phyloP scores from a whole-genome alignment of 2,113 vertebrate species.

The Taurulus bubalis region DNA sequence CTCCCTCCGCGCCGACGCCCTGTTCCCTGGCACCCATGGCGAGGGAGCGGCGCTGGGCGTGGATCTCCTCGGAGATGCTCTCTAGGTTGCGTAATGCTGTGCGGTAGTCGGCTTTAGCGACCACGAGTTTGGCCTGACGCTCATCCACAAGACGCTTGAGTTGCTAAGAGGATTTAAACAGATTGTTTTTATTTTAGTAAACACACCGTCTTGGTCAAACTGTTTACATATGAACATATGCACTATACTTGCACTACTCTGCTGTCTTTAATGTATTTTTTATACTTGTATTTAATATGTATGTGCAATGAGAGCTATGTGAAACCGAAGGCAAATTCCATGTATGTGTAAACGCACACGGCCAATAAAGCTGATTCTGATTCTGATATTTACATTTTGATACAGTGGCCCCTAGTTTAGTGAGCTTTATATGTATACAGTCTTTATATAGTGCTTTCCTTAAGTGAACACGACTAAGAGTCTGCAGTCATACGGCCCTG shows the following conservation, averaged over 20 bases:
- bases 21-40: constrained; percentile 91
- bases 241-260: too few relatives aligned
- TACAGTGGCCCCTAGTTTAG: background rate
- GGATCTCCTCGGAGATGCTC: constrained; percentile 98
- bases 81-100: constrained; percentile 92
- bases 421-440: background rate
- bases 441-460: background rate
- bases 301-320: too few relatives aligned
- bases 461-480: background rate
- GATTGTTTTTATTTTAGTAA: background rate
- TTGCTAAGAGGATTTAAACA: constrained; percentile 83
- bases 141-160: constrained; percentile 93
- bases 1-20: constrained; percentile 91
- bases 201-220: background rate
- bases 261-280: too few relatives aligned
- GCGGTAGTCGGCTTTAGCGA: constrained; percentile 93
- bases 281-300: too few relatives aligned
- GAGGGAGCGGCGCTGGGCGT: constrained; percentile 89
- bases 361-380: too few relatives aligned
- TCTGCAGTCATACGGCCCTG: background rate
- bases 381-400: background rate
- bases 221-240: background rate
- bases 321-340: too few relatives aligned
- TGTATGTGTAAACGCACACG: too few relatives aligned
- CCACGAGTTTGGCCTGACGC: constrained; percentile 89